Conservation (phyloP, 2,797 vertebrate genomes). For the Leucoraja ocellata region DNA sequence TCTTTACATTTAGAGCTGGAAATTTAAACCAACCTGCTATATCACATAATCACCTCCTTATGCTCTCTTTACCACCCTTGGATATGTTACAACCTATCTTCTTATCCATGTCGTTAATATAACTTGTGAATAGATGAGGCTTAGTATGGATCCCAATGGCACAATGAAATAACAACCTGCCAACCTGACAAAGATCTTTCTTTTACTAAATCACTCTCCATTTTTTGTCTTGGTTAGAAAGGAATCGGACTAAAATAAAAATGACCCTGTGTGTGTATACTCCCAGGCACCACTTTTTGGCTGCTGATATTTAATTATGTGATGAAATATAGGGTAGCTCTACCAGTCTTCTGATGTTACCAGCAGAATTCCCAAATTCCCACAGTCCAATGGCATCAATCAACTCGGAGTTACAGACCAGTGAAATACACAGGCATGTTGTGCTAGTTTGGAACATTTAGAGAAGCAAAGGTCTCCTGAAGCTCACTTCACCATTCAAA, state of each 20-base stretch:
- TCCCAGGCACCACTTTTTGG: background rate
- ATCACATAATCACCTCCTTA: background rate
- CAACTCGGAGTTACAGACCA: background rate
- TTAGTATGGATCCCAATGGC: no score
- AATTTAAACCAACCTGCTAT: background rate
- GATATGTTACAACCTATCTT: no score
- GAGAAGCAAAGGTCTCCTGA: no score
- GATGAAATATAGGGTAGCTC: background rate
- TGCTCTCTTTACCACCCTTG: background rate
- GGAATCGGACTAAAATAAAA: background rate
- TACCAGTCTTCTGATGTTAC: background rate
- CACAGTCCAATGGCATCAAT: background rate
- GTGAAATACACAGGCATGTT: background rate
- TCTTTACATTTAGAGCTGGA: background rate
- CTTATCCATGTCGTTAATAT: no score
- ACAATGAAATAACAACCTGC: no score
- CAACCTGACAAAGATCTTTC: no score
- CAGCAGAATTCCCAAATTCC: background rate
- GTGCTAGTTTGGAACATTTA: background rate
- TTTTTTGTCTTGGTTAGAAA: background rate
- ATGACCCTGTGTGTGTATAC: background rate
- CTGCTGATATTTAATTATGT: background rate
- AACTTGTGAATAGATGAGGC: no score
- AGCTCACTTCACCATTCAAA: no score
- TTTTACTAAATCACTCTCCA: no score